A percentile compares a stretch with the other conserved stretches of the same genome.
These are phyloP conservation scores for Danio albolineatus DNA, from an alignment of 2,797 vertebrate species.

Conservation along the genomic window DNA sequence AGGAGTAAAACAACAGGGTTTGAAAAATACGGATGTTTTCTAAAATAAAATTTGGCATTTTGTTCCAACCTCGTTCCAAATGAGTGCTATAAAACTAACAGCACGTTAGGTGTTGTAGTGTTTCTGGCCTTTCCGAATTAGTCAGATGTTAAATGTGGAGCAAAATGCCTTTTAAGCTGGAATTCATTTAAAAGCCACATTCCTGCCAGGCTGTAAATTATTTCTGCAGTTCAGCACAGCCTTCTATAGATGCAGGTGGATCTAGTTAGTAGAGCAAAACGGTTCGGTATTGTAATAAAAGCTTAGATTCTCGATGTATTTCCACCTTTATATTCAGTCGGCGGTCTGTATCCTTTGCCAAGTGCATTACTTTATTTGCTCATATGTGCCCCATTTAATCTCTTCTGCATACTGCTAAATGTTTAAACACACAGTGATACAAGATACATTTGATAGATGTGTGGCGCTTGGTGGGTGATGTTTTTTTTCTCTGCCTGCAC, in stretches of 20 bases:
- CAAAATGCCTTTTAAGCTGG: slow-evolving; percentile 16
- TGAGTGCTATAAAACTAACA: background rate
- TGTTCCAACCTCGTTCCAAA: background rate
- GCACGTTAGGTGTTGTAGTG: background rate
- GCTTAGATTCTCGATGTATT: background rate
- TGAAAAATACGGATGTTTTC: background rate
- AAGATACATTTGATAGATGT: slow-evolving; percentile 28
- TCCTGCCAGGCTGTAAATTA: slow-evolving; percentile 29
- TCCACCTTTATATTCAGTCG: background rate
- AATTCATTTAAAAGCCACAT: slow-evolving; percentile 32
- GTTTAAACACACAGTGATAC: background rate
- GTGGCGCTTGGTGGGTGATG: background rate
- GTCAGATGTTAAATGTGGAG: background rate
- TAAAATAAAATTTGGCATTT: background rate
- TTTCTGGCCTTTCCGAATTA: slow-evolving; percentile 1
- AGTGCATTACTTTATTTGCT: background rate
- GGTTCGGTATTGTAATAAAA: background rate
- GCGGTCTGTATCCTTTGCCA: background rate
- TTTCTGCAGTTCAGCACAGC: background rate
- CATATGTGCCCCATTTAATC: background rate
- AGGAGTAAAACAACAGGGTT: too few species aligned
- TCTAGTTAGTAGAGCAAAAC: slow-evolving; percentile 10
- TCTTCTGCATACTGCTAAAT: background rate
- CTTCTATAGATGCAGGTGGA: background rate
- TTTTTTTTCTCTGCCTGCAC: slow-evolving; percentile 2